Base-by-base conservation (phyloP, 2,113 vertebrate genomes). In the Hiodon alosoides region DNA sequence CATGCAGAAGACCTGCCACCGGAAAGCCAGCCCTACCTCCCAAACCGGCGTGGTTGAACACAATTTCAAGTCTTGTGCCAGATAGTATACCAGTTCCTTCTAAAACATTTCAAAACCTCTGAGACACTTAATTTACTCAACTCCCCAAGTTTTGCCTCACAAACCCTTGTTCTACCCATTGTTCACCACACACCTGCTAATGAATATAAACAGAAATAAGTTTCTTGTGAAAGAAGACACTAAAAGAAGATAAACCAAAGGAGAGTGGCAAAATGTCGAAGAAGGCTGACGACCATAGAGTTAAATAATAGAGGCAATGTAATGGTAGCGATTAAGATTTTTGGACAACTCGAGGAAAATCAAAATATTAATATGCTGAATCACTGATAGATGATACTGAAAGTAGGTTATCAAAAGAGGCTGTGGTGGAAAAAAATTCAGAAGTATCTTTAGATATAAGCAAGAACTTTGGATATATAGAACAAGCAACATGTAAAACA, bases 371-470 rank as follows among this genome's bases (percentile, higher is more conserved):
- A 77, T 64, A 78, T 31, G n/a, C 69, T 3, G 79, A 75, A 17
- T 74, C 62, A 6, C 6, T 16, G 14, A 86, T 79, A 54, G 84
- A 83, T 7, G 87, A 88, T 0, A 0, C 46, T 2, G 86, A 89
- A 59, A 80, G 84, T 0, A 61, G 83, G 16, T 83, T 85, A 13
- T 90, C 91, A 0, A 59, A 93, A 75, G 86, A 90, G 14, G 70
- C 87, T 75, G 91, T 83, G 64, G 93, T 91, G 0, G 92, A 87
- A 92, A 77, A 91, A 93, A 8, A 84, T 88, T 61, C 80, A 79
- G 70, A 79, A 93, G 80, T 93, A 91, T 69, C 89, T 93, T 68
- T 92, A 93, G 80, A 94, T 90, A 0, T 80, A 93, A 16, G 89
- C 90, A 61, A 88, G 87, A 70, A 84, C 93, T 52, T 73, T 87